phyloP scores from a whole-genome alignment of 2,113 vertebrate species.

The Promerops cafer region DNA sequence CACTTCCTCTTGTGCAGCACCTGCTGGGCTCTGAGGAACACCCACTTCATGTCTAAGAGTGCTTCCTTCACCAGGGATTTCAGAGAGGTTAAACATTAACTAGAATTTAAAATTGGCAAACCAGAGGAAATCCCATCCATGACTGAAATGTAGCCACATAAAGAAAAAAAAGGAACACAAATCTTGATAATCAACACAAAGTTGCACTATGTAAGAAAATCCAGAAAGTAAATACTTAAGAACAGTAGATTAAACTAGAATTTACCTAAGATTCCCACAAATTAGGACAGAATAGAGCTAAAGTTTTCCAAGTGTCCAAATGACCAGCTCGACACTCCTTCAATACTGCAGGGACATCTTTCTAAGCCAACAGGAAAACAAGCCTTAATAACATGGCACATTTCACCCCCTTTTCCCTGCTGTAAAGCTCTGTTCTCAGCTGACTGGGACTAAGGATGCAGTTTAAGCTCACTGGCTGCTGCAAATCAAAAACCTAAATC shows the following conservation, averaged over 20 bases:
- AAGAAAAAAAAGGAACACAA: neutral
- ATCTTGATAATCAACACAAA: neutral
- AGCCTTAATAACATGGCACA: neutral
- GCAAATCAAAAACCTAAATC: neutral
- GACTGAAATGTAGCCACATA: neutral
- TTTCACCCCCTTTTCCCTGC: neutral
- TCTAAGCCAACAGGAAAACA: neutral
- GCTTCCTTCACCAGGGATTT: neutral
- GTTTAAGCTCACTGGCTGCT: neutral
- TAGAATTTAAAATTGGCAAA: neutral
- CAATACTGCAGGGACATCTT: neutral
- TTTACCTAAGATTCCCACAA: neutral
- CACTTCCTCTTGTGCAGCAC: neutral
- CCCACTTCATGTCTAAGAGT: neutral
- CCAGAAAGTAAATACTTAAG: neutral
- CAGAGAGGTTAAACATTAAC: neutral
- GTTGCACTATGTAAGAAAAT: neutral
- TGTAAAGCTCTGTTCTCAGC: neutral
- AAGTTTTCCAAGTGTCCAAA: neutral
- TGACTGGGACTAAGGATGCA: neutral
- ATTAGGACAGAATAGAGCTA: neutral
- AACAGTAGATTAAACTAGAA: neutral
- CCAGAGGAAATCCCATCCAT: neutral
- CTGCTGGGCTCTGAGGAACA: neutral
- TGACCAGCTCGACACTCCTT: neutral